A percentile compares a stretch with the other conserved stretches of the same genome.
Conservation (phyloP, 2,888 invertebrate genomes). For the Heliconius charithonia region DNA sequence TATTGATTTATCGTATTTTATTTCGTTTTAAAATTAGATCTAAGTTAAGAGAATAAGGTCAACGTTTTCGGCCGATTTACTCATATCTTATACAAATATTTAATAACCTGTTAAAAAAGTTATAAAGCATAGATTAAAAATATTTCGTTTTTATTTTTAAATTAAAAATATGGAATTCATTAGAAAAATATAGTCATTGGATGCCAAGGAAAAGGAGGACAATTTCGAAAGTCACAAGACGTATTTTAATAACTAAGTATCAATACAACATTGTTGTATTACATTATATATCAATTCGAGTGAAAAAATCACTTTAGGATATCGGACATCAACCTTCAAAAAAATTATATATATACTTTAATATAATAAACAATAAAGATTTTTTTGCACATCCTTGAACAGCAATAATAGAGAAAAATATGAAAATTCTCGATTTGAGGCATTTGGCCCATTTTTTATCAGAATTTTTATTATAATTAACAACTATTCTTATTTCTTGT, state of each 20-base stretch:
- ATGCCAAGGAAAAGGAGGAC: constrained; percentile 61
- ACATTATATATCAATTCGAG: neutral
- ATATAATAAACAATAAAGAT: neutral
- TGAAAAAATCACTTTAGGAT: neutral
- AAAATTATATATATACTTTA: too few species aligned
- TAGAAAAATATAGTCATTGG: neutral
- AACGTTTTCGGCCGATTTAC: neutral
- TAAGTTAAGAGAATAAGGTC: neutral
- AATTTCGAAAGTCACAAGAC: constrained; percentile 65
- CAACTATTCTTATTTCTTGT: neutral
- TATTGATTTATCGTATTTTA: neutral
- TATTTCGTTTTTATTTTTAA: neutral
- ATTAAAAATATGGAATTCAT: neutral
- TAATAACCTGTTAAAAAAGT: neutral
- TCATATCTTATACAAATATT: neutral
- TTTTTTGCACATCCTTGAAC: neutral
- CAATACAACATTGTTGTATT: neutral
- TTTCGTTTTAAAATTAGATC: neutral
- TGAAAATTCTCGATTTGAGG: neutral
- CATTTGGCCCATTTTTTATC: too few species aligned
- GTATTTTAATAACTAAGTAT: neutral
- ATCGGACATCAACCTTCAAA: neutral
- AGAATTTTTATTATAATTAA: neutral
- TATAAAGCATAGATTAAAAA: neutral
- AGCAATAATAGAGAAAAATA: neutral